Evolutionary conservation across 2,888 invertebrate genomes (phyloP).

Genomic region (Drosophila austrosaltans): DNA sequence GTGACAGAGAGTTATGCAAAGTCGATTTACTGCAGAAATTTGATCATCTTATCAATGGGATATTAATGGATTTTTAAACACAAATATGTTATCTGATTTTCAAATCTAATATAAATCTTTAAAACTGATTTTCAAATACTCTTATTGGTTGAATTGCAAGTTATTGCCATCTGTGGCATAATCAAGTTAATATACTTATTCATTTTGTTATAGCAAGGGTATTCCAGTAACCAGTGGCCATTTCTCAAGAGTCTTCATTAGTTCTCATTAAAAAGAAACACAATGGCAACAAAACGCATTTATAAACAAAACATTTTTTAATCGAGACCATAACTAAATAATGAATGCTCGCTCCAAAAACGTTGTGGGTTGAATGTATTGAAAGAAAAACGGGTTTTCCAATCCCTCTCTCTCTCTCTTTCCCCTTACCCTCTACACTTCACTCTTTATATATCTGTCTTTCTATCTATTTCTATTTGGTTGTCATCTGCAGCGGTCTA

Average conservation of each 20-base stretch:
- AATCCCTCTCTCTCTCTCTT: background rate
- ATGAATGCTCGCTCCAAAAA: background rate
- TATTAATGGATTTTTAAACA: too few species aligned
- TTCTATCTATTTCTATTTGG: background rate
- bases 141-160: too few species aligned
- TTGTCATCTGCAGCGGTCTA: slow-evolving; percentile 45
- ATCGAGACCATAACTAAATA: slow-evolving; percentile 25
- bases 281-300: slow-evolving; percentile 53
- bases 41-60: too few species aligned
- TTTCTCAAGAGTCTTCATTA: slow-evolving; percentile 35
- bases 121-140: too few species aligned
- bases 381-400: too few species aligned
- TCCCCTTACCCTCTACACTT: too few species aligned
- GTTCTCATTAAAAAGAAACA: slow-evolving; percentile 41
- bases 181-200: background rate
- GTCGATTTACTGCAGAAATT: too few species aligned
- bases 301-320: slow-evolving; percentile 72
- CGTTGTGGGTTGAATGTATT: slow-evolving; percentile 2
- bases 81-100: too few species aligned
- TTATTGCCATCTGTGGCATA: too few species aligned
- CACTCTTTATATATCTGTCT: background rate
- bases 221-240: slow-evolving; percentile 36
- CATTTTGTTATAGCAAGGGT: background rate
- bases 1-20: too few species aligned
- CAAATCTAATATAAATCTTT: too few species aligned